Conservation (phyloP, 2,797 vertebrate species). For the Nyctalus aviator region DNA sequence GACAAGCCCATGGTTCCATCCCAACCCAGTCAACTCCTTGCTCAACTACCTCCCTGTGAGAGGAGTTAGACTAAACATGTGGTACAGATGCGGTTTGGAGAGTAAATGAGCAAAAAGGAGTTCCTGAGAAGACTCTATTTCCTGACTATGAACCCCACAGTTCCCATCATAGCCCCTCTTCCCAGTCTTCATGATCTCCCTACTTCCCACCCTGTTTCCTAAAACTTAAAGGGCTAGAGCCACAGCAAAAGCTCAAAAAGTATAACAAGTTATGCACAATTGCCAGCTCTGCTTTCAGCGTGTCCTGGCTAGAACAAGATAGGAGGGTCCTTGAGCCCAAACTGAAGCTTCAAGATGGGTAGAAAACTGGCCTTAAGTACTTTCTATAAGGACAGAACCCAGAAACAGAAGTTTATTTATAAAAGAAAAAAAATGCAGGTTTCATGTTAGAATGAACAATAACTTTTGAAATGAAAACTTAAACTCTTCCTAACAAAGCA, state of each 20-base stretch:
- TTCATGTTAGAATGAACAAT: constrained; percentile 58
- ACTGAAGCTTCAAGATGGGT: constrained; percentile 52
- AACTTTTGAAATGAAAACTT: constrained; percentile 64
- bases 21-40: neutral
- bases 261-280: neutral
- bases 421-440: constrained; percentile 49
- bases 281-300: constrained; percentile 44
- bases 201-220: constrained; percentile 8
- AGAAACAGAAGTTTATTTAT: constrained; percentile 50
- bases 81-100: neutral
- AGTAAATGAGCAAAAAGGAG: constrained; percentile 3
- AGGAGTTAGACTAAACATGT: neutral
- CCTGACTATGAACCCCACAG: too few species aligned
- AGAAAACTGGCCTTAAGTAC: constrained; percentile 11
- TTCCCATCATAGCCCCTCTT: neutral
- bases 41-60: neutral
- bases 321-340: constrained; percentile 59
- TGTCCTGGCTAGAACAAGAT: constrained; percentile 61
- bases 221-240: neutral
- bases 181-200: neutral
- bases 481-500: constrained; percentile 51
- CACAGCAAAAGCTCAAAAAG: neutral
- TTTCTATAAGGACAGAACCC: constrained; percentile 40
- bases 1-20: neutral
- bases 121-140: neutral